phyloP scores from a whole-genome alignment of 1,140 invertebrate species.

The Glossosoma conforme region DNA sequence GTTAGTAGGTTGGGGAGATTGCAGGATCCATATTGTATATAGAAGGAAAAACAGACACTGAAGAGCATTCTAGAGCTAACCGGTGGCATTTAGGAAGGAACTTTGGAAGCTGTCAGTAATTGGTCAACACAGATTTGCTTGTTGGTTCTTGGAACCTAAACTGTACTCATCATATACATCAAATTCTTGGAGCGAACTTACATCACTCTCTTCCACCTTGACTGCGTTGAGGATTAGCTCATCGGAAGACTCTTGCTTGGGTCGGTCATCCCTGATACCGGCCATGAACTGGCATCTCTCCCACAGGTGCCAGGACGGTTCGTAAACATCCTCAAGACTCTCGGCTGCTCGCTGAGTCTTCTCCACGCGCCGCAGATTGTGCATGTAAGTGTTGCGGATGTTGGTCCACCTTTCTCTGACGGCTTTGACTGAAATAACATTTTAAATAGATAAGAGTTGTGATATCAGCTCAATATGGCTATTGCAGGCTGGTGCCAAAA shows the following conservation, averaged over 20 bases:
- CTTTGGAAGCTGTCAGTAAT: too few relatives aligned
- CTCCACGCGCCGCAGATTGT: conserved; percentile 19
- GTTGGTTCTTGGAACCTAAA: too few relatives aligned
- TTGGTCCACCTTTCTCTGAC: conserved; percentile 22
- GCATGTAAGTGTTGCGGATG: conserved; percentile 19
- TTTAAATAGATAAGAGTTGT: too few relatives aligned
- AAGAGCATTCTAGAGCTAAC: too few relatives aligned
- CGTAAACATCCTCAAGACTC: conserved; percentile 16
- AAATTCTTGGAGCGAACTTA: conserved; percentile 10
- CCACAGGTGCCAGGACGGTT: conserved; percentile 23
- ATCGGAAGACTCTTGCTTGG: conserved; percentile 8
- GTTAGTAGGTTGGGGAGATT: too few relatives aligned
- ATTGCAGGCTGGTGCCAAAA: too few relatives aligned
- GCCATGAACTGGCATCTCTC: conserved; percentile 20
- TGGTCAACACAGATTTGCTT: too few relatives aligned
- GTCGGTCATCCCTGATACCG: conserved; percentile 7
- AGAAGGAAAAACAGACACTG: too few relatives aligned
- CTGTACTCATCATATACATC: too few relatives aligned
- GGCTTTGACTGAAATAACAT: conserved; percentile 19
- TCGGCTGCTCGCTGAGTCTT: conserved; percentile 7
- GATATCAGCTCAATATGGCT: too few relatives aligned
- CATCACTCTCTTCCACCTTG: conserved; percentile 13
- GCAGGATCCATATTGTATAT: too few relatives aligned
- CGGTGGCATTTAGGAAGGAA: too few relatives aligned
- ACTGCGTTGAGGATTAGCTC: conserved; percentile 4